Percentiles rank a stretch among this genome's conserved stretches.
Conservation (phyloP, 2,888 invertebrate genomes). For the Xylophagus ater region DNA sequence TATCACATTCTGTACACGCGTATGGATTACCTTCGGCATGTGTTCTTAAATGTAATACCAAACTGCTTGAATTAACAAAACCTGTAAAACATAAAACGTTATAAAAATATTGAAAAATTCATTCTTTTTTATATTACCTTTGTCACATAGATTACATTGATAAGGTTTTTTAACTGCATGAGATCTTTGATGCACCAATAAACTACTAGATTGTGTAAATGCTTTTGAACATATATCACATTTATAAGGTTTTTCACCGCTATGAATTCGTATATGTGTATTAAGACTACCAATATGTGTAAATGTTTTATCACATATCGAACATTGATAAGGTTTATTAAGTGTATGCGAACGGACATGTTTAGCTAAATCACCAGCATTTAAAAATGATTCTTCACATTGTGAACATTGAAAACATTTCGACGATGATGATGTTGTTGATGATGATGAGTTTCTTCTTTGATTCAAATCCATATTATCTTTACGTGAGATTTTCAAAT, state of each 20-base stretch:
- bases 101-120: background rate
- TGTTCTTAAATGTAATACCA: constrained; percentile 32
- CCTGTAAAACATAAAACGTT: constrained; percentile 16
- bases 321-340: constrained; percentile 38
- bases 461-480: constrained; percentile 3
- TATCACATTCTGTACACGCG: constrained; percentile 35
- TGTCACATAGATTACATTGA: constrained; percentile 37
- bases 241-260: constrained; percentile 38
- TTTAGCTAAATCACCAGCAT: constrained; percentile 39
- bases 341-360: constrained; percentile 39
- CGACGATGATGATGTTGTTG: background rate
- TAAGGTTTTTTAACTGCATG: constrained; percentile 36
- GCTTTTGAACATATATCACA: constrained; percentile 38
- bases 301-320: constrained; percentile 37
- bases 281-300: constrained; percentile 39
- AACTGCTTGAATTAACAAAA: constrained; percentile 35
- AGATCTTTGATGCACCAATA: constrained; percentile 39
- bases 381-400: constrained; percentile 36
- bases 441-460: constrained; percentile 7
- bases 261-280: constrained; percentile 38
- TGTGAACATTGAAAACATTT: constrained; percentile 33
- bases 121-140: constrained; percentile 21
- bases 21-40: constrained; percentile 32
- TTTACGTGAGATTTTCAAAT: constrained; percentile 3
- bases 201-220: constrained; percentile 37